Base-by-base conservation (phyloP, 2,113 vertebrate species). In the Chlorodrepanis virens region DNA sequence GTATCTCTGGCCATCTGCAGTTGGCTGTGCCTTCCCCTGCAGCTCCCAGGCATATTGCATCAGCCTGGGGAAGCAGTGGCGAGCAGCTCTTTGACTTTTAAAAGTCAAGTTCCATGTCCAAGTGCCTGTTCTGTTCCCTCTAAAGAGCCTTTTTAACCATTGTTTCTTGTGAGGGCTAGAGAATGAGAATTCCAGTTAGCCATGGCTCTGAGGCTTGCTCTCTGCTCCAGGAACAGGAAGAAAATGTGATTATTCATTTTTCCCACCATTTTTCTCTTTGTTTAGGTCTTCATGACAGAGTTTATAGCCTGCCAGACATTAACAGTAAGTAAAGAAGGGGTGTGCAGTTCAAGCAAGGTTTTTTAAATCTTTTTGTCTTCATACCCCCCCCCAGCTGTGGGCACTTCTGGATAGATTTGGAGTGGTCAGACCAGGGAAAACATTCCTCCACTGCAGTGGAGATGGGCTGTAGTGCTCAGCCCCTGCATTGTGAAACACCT, bases 271-370 rank as follows among this genome's bases (percentile, higher is more conserved):
- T 68, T 39, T 44, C 57, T 92, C 54, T 53, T 25, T 16, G 9
- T 82, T 25, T 69, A 97, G 96, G 95, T 81, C 87, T 91, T 54
- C 95, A 94, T 40, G 86, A 91, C 88, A 90, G 95, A 78, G 95
- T 93, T 57, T 90, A 81, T 39, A 94, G 94, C 81, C 89, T 94
- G 23, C 94, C 97, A 57, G 63, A 96, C 39, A 61, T 96, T 44
- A 96, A 76, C 69, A 93, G 98, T 97, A 94, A 97, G 98, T 97
- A 57, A 54, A 63, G 70, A 69, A 69, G 4, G 31, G 33, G 44
- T 35, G 35, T 68, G 44, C 56, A 61, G 44, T 37, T 61, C 37
- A 44, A 68, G 39, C 28, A 71, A 78, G 14, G 23, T 52, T 77
- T 67, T 47, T 37, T 21, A 3, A 22, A 22, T 21, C 9, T 44